Conservation (phyloP, 2,113 vertebrate species). For the Psilopsiagon aymara region DNA sequence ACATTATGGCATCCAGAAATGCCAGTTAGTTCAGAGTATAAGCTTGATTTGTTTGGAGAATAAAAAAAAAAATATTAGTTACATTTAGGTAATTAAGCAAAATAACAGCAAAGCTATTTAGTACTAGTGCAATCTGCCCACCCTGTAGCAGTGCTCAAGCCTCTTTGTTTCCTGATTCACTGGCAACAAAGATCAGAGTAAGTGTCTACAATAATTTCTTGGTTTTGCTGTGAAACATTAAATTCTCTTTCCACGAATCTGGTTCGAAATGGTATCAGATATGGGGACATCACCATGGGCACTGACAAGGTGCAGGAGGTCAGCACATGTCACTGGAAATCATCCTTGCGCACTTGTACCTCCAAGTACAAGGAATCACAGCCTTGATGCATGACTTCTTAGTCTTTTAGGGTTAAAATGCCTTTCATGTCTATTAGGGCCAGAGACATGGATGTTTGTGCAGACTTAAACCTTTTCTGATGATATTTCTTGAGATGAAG, state of each 20-base stretch:
- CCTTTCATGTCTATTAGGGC: background rate
- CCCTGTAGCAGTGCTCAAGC: background rate
- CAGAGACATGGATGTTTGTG: background rate
- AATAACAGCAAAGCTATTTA: slow-evolving; percentile 19
- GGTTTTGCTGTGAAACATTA: background rate
- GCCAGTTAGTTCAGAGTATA: background rate
- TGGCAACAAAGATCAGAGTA: background rate
- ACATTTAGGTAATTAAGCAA: slow-evolving; percentile 26
- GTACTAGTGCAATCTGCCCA: background rate
- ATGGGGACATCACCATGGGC: background rate
- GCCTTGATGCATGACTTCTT: background rate
- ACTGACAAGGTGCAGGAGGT: background rate
- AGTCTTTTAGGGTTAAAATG: background rate
- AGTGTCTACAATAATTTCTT: background rate
- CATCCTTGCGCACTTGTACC: background rate
- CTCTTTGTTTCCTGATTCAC: background rate
- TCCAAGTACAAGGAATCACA: background rate
- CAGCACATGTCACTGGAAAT: background rate
- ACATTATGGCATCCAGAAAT: background rate
- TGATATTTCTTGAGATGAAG: background rate
- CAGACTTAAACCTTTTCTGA: background rate
- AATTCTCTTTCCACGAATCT: background rate
- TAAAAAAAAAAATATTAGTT: slow-evolving; percentile 5
- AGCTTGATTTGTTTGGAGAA: slow-evolving; percentile 9
- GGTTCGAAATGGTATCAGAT: background rate